Evolutionary conservation across 1,140 invertebrate genomes (phyloP), one percentile per base, ranked within the genome.

Genomic region (Leguminivora glycinivorella): DNA sequence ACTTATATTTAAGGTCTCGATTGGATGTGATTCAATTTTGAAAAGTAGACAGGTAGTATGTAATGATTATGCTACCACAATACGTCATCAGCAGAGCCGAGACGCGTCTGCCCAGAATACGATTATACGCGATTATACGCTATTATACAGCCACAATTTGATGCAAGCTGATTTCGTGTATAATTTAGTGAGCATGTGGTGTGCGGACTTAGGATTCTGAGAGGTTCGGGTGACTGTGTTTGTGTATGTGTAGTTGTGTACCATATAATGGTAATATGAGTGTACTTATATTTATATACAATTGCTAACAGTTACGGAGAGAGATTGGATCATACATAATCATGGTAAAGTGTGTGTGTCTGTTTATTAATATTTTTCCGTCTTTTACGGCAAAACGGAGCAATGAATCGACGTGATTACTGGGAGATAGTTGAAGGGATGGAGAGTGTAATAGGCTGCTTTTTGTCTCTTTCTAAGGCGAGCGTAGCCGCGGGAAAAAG

Each of bases 61-160:
- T 52, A 52, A 22, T 52, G n/a, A 22, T 22, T 52, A 52, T 22
- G 47, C 47, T 22, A 52, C 47, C 47, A 52, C 47, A 52, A 52
- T 52, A 52, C 19, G 47, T 52, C 47, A 52, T 52, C 47, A 52
- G 19, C 47, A 52, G 47, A 52, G 17, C 47, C 19, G 47, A 52
- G 47, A 52, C 47, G 47, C 47, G 47, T 52, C 47, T 52, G 47
- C 47, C 47, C 47, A 52, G 47, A 52, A 52, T 52, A 22, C 47
- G 47, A 52, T 52, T 52, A 40, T 40, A 40, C 12, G 12, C 38
- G 38, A 40, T 40, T 40, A 52, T 52, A 52, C 47, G 47, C 17
- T 52, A 52, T 52, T 52, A 52, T 52, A 52, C 47, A 52, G 47
- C 47, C 47, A 52, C 47, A 52, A 52, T 52, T 52, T 52, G 47